Conservation (phyloP, 30 jellyfish, hydroid and myxozoan species). For the Hydra vulgaris region DNA sequence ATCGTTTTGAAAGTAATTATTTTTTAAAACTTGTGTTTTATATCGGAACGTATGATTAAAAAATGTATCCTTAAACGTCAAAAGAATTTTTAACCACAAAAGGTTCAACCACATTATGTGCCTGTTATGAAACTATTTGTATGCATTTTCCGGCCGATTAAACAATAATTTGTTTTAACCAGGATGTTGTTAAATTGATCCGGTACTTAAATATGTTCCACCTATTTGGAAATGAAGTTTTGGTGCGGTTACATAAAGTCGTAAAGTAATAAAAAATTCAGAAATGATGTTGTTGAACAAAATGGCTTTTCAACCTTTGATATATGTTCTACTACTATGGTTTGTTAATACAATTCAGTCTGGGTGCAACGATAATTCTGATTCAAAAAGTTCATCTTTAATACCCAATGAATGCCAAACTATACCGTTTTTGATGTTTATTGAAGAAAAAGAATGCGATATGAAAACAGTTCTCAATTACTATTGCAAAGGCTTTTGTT, state of each 20-base stretch:
- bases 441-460: neutral
- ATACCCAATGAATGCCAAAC: neutral
- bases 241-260: neutral
- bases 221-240: neutral
- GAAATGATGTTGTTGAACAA: neutral
- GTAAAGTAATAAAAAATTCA: neutral
- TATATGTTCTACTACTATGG: neutral
- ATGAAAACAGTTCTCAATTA: neutral
- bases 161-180: neutral
- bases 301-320: neutral
- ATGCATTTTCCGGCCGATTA: neutral
- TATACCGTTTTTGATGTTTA: neutral
- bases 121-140: neutral
- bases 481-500: neutral
- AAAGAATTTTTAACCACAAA: too few species aligned
- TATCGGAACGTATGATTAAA: too few species aligned
- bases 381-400: neutral
- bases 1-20: too few species aligned
- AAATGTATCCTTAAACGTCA: too few species aligned
- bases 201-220: neutral
- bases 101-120: neutral
- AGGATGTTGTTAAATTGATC: neutral
- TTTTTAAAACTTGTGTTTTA: too few species aligned
- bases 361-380: neutral
- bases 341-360: neutral